Evolutionary conservation across 1,140 invertebrate genomes (phyloP), one percentile per base, ranked within the genome.

Genomic region (Panagrolaimus sp.): DNA sequence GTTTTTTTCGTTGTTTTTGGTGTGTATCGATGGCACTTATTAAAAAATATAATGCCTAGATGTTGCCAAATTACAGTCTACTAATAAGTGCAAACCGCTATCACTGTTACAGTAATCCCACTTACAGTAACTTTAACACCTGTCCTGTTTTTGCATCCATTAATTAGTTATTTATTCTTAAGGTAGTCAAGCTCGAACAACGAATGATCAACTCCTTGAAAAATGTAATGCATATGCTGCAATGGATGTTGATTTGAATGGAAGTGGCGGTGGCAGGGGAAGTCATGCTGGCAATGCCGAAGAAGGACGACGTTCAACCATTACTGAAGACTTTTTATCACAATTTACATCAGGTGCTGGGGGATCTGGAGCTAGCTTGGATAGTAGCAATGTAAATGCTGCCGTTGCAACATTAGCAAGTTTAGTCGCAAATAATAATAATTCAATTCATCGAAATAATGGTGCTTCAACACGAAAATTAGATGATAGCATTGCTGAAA

Each of bases 141-240:
- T n/a, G n/a, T n/a, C n/a, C 32, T 4, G 32, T 38, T 4, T 38
- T 38, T 2, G 7, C 32, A 7, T 4, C 32, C n/a, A 38, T 4
- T 38, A 38, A 38, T 38, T 4, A 38, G 7, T 4, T 4, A 2
- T 38, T 7, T 38, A 4, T 38, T 38, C 17, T 70, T 70, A 17
- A 70, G 68, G 68, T 55, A 24, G 17, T 14, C 21, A 68, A 4
- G 72, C 21, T 58, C 12, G 52, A 17, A 58, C 52, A 2, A 71
- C 70, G 2, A 71, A 71, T 45, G 71, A 72, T 44, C 68, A 73
- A 24, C 71, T 72, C 12, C 72, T 72, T 17, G 71, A 72, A 46
- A 73, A 73, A 38, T 72, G 71, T 52, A 72, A 72, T 45, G 17
- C 52, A n/a, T 58, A 58, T 21, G 52, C 52, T 9, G 28, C 21